Percentiles rank a stretch among this genome's conserved stretches.
Evolutionary conservation across 2,113 vertebrate species (phyloP).

Genomic region (Elaphurus davidianus): DNA sequence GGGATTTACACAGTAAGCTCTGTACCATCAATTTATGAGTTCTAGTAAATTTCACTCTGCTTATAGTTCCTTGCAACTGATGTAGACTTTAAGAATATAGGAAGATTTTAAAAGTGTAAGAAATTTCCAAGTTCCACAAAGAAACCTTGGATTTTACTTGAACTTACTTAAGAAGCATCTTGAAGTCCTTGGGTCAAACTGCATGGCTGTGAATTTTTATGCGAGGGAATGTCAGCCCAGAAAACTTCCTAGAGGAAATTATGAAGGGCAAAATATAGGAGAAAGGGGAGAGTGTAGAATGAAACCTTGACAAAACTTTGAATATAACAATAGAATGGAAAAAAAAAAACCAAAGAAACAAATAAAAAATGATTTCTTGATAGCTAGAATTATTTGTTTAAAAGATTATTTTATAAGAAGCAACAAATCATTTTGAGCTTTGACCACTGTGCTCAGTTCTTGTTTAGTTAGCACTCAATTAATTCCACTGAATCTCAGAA

Average conservation of each 20-base stretch:
- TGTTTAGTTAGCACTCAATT: slow-evolving; percentile 7
- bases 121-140: slow-evolving; percentile 70
- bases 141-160: slow-evolving; percentile 78
- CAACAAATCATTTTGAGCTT: slow-evolving; percentile 1
- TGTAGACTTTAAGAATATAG: not conserved
- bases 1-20: not conserved
- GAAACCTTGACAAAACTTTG: slow-evolving; percentile 5
- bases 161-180: slow-evolving; percentile 75
- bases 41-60: slow-evolving; percentile 59
- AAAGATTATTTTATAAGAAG: slow-evolving; percentile 47
- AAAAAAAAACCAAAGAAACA: slow-evolving; percentile 15
- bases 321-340: slow-evolving; percentile 27
- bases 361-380: not conserved
- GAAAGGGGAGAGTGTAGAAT: not conserved
- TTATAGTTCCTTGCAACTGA: slow-evolving; percentile 27
- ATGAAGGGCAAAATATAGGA: slow-evolving; percentile 35
- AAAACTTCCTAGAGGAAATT: slow-evolving; percentile 77
- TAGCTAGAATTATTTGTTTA: slow-evolving; percentile 27
- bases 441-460: not conserved
- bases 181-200: slow-evolving; percentile 76
- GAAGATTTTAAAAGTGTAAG: slow-evolving; percentile 35
- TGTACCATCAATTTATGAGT: slow-evolving; percentile 63
- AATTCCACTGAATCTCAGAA: not conserved
- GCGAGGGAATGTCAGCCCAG: slow-evolving; percentile 68
- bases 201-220: slow-evolving; percentile 78